These are phyloP conservation scores for Drosophila borborema DNA, from an alignment of 2,888 invertebrate genomes.

Conservation along the genomic window DNA sequence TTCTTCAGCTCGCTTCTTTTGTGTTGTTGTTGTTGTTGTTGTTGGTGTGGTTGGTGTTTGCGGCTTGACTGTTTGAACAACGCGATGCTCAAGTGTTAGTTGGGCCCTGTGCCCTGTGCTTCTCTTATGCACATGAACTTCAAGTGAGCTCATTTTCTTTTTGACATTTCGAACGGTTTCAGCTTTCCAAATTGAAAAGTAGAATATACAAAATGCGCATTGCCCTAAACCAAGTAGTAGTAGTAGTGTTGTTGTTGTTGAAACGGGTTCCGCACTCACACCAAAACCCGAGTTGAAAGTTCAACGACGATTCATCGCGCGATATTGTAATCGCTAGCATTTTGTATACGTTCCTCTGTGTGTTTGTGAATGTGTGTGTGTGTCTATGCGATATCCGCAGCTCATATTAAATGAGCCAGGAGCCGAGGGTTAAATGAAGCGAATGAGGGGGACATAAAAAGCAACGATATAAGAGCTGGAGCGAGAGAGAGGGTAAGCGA, in stretches of 20 bases:
- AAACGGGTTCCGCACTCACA: slow-evolving; percentile 50
- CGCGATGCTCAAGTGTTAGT: slow-evolving; percentile 51
- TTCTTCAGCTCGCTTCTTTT: slow-evolving; percentile 11
- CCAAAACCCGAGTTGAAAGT: slow-evolving; percentile 67
- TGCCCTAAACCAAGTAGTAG: slow-evolving; percentile 9
- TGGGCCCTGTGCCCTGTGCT: slow-evolving; percentile 4
- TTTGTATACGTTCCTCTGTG: slow-evolving; percentile 17
- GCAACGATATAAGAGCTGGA: background rate
- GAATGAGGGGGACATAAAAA: background rate
- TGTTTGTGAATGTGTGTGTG: slow-evolving; percentile 17
- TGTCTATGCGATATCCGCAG: slow-evolving; percentile 51
- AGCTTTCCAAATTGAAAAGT: slow-evolving; percentile 75
- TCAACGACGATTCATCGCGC: slow-evolving; percentile 74
- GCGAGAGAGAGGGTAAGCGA: background rate
- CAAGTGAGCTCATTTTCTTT: slow-evolving; percentile 71
- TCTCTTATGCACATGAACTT: slow-evolving; percentile 62
- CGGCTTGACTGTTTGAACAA: slow-evolving; percentile 38
- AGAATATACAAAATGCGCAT: slow-evolving; percentile 60
- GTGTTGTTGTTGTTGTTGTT: background rate
- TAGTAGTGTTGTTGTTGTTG: background rate
- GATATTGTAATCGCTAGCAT: slow-evolving; percentile 69
- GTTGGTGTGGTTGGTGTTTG: slow-evolving; percentile 16
- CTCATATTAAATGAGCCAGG: slow-evolving; percentile 61
- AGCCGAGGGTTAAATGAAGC: slow-evolving; percentile 27
- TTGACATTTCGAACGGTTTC: slow-evolving; percentile 77